Evolutionary conservation across 2,113 vertebrate species (phyloP).

Genomic region (Tyto alba): DNA sequence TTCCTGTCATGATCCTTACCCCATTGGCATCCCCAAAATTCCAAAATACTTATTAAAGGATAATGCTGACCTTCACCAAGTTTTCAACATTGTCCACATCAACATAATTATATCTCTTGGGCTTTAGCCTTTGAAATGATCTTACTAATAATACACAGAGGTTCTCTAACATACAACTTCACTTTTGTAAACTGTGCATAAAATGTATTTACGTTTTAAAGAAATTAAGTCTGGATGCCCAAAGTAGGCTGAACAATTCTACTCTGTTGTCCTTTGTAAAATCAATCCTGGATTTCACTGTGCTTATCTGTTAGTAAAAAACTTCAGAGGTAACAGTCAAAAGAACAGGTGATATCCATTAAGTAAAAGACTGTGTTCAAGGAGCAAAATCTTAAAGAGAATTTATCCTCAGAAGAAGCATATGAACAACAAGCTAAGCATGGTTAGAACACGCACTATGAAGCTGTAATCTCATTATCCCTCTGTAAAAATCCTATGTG

Average conservation of each 20-base stretch:
- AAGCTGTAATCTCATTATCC: not conserved
- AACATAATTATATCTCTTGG: not conserved
- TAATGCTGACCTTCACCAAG: not conserved
- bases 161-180: not conserved
- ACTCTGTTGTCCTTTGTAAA: not conserved
- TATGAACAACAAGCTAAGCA: not conserved
- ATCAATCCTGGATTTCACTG: not conserved
- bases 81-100: not conserved
- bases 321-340: not conserved
- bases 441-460: not conserved
- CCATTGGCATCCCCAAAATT: not conserved
- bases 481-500: not conserved
- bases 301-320: not conserved
- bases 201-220: not conserved
- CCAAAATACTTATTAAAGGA: not conserved
- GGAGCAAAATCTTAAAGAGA: not conserved
- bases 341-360: not conserved
- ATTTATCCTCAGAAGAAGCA: not conserved
- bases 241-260: not conserved
- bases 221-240: not conserved
- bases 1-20: not conserved
- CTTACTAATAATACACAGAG: not conserved
- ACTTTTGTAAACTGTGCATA: not conserved
- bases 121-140: not conserved
- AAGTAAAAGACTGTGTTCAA: not conserved